Base-by-base conservation (phyloP, 92 coral and sea anemone genomes). In the Porites divaricata region DNA sequence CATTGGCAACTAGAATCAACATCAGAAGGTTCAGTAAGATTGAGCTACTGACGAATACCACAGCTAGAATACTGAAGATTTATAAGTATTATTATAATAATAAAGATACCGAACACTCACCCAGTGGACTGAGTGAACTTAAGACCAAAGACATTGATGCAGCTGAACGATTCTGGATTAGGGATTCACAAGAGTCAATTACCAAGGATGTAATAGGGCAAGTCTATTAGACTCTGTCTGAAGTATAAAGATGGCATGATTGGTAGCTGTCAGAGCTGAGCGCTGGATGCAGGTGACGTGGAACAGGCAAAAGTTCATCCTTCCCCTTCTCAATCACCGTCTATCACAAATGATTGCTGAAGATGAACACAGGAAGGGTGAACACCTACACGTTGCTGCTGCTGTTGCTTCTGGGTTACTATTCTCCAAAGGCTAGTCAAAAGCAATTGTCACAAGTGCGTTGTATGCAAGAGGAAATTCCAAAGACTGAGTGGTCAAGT, bases 391-490 rank as follows among this genome's bases (percentile, higher is more conserved):
- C 17, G 77, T 80, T 15, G 72, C 88, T 17, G 64, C 85, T 35
- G 77, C 88, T 58, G 68, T 77, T 41, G 89, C 26, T 83, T 83
- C 68, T 83, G 92, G 92, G 84, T 88, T 50, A 63, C 75, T 9
- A 78, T 77, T 54, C 67, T 89, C 3, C 92, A 78, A 45, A 70
- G 79, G 54, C 72, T 84, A 63, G 81, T 85, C 70, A 86, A 79
- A 67, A 70, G 80, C 65, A 86, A 79, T 53, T 53, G 63, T n/a
- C 62, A 11, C 70, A 86, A 73, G 70, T 85, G 89, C 66, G 78
- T 85, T 13, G 76, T 58, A 13, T 77, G 84, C 25, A 74, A 59
- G 54, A 85, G 41, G 63, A 69, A 66, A 54, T 54, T 51, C 48
- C 70, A 68, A 72, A 68, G 26, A 49, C 52, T 69, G 12, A 48